A percentile compares a stretch with the other conserved stretches of the same genome.
phyloP scores from a whole-genome alignment of 2,113 vertebrate species.

The Pluvianellus socialis region DNA sequence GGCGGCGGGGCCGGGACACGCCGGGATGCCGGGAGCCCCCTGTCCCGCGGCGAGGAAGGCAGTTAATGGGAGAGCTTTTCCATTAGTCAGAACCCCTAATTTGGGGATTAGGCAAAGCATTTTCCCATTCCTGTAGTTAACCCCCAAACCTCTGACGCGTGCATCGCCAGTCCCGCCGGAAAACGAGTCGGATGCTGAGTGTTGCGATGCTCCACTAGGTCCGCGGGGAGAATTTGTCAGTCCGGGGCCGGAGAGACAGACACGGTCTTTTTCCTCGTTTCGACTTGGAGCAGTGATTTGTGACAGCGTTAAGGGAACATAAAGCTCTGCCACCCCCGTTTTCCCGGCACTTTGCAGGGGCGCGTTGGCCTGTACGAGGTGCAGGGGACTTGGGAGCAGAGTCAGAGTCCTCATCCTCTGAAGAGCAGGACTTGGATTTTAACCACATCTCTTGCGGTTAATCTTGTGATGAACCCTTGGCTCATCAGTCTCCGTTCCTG shows the following conservation, averaged over 20 bases:
- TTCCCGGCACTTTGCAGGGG: neutral
- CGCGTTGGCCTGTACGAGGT: rapidly evolving
- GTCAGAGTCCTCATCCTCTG: neutral
- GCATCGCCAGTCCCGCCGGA: neutral
- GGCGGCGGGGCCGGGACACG: neutral
- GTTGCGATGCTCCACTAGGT: neutral
- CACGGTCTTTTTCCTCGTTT: neutral
- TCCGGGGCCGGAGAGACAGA: neutral
- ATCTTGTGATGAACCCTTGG: neutral
- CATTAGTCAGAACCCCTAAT: neutral
- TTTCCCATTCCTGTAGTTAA: slow-evolving; percentile 9
- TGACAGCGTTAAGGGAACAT: neutral
- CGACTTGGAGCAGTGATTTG: neutral
- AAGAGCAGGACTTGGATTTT: neutral
- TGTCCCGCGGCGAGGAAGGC: neutral
- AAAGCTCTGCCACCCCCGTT: neutral
- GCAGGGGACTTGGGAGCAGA: neutral
- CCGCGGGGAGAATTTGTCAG: neutral
- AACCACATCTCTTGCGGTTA: neutral
- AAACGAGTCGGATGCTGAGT: neutral
- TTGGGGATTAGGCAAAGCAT: neutral
- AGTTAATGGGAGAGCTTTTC: neutral
- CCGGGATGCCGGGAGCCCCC: neutral
- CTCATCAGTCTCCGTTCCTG: neutral
- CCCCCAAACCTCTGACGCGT: neutral